These are phyloP conservation scores for Syrista parreyssii DNA, from an alignment of 2,888 invertebrate species.

Conservation along the genomic window DNA sequence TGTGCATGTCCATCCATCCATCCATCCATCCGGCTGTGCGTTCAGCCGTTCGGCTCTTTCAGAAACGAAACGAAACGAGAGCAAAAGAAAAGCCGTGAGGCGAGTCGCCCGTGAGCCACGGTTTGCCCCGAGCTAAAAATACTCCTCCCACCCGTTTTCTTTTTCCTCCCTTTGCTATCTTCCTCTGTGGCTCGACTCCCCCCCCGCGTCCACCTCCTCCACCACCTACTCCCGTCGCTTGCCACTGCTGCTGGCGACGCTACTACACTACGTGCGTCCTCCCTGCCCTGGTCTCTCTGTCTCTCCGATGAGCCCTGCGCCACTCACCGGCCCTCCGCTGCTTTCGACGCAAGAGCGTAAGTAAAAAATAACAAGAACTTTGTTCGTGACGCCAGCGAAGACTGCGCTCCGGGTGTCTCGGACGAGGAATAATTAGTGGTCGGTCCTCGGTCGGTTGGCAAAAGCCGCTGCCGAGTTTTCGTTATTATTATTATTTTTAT, in stretches of 20 bases:
- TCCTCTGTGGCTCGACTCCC: neutral
- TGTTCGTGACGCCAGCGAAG: slow-evolving; percentile 9
- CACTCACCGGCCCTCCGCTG: slow-evolving; percentile 10
- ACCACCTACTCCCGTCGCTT: no score
- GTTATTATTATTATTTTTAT: no score
- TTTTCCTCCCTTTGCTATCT: neutral
- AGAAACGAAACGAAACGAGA: neutral
- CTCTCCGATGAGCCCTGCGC: no score
- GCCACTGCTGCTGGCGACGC: no score
- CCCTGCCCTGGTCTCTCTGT: no score
- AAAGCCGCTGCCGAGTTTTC: slow-evolving; percentile 6
- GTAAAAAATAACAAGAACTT: slow-evolving; percentile 41
- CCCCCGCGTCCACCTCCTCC: neutral
- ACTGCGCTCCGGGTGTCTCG: slow-evolving; percentile 39
- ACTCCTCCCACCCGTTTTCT: neutral
- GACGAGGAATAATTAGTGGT: slow-evolving; percentile 46
- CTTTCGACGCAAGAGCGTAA: slow-evolving; percentile 21
- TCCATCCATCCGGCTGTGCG: neutral
- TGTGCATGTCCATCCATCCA: no score
- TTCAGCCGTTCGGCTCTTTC: no score
- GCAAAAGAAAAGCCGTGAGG: neutral
- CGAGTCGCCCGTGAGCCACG: neutral
- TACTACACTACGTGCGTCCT: no score
- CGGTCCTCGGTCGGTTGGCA: slow-evolving; percentile 28
- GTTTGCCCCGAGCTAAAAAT: slow-evolving; percentile 4